Conservation (phyloP, 2,113 vertebrate species). For the Callopanchax toddi region DNA sequence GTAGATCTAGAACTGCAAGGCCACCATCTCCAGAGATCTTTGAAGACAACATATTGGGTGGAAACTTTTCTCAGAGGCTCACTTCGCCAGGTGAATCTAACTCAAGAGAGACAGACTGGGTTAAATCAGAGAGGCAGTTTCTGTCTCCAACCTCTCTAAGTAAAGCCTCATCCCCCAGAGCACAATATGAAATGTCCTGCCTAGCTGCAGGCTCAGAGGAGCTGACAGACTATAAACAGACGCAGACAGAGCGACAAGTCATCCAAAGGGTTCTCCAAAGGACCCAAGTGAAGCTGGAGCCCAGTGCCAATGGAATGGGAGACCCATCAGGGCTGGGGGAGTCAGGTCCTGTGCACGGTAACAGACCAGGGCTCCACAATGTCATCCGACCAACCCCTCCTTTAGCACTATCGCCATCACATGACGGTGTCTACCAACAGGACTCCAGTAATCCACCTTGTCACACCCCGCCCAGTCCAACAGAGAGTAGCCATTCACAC, state of each 20-base stretch:
- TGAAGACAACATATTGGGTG: constrained; percentile 46
- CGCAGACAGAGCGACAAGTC: constrained; percentile 87
- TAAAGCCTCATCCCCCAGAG: constrained; percentile 80
- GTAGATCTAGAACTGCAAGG: constrained; percentile 80
- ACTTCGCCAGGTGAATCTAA: constrained; percentile 82
- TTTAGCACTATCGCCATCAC: constrained; percentile 46
- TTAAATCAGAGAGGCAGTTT: constrained; percentile 74
- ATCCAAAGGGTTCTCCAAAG: constrained; percentile 91
- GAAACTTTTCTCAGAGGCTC: constrained; percentile 79
- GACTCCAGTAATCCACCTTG: constrained; percentile 49
- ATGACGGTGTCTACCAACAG: constrained; percentile 60
- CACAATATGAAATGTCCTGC: constrained; percentile 75
- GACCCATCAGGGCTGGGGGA: constrained; percentile 81
- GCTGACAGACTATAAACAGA: constrained; percentile 88
- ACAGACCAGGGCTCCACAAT: constrained; percentile 72
- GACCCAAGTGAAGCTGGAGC: constrained; percentile 87
- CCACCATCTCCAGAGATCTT: constrained; percentile 75
- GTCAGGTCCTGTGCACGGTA: constrained; percentile 73
- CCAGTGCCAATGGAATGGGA: constrained; percentile 83
- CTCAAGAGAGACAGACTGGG: constrained; percentile 84
- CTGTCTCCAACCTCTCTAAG: constrained; percentile 82
- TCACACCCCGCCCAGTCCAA: constrained; percentile 56
- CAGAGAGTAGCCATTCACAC: constrained; percentile 39
- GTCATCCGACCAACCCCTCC: constrained; percentile 61
- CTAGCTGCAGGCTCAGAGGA: constrained; percentile 76